phyloP scores from a whole-genome alignment of 2,113 vertebrate species.

The Lanius ludovicianus region DNA sequence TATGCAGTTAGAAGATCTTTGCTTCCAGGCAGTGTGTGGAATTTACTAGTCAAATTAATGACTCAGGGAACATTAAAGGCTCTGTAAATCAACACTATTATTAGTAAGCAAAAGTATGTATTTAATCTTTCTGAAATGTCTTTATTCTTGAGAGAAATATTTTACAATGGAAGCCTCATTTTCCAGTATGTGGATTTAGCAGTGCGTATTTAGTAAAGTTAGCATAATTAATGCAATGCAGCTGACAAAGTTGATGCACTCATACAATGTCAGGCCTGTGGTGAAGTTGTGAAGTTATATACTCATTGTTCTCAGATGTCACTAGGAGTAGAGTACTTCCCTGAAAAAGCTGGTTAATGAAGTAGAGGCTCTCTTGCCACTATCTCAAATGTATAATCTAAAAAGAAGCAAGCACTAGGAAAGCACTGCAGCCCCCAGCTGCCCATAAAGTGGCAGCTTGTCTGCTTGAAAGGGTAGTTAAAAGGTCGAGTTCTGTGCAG shows the following conservation, averaged over 20 bases:
- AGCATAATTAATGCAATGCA: not conserved
- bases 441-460: not conserved
- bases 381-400: not conserved
- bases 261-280: not conserved
- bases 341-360: not conserved
- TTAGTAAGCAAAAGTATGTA: not conserved
- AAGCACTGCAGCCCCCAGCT: not conserved
- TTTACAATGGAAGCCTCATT: not conserved
- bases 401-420: not conserved
- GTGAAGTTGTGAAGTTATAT: not conserved
- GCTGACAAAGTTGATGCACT: not conserved
- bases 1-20: not conserved
- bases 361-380: not conserved
- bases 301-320: not conserved
- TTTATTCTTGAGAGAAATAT: not conserved
- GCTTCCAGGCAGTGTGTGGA: not conserved
- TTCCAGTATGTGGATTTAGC: not conserved
- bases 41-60: not conserved
- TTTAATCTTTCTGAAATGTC: not conserved
- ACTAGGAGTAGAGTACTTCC: not conserved
- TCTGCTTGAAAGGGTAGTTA: not conserved
- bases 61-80: not conserved
- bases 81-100: not conserved
- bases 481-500: not conserved
- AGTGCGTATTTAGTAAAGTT: not conserved